Conservation (phyloP, 2,113 vertebrate species). For the Psittacus erithacus region DNA sequence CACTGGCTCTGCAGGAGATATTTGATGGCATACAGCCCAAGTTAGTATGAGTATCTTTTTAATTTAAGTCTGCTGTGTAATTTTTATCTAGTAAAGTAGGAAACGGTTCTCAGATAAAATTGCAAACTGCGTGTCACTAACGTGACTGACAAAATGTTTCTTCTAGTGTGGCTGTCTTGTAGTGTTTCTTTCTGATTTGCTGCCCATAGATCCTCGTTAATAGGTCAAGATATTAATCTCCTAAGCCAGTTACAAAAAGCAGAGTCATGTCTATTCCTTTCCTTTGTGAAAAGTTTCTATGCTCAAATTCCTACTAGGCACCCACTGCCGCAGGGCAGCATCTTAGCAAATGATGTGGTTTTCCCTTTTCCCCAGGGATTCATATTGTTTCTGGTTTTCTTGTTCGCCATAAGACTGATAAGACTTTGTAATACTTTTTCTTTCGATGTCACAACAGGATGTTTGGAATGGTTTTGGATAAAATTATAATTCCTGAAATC, state of each 20-base stretch:
- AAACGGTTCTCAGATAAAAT: background rate
- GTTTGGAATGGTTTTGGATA: constrained; percentile 99
- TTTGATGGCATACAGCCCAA: constrained; percentile 98
- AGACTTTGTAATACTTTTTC: background rate
- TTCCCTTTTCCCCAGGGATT: background rate
- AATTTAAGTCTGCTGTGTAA: background rate
- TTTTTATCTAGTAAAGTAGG: background rate
- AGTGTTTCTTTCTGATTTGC: background rate
- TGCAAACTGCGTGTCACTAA: background rate
- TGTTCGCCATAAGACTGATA: background rate
- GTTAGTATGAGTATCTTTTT: constrained; percentile 77
- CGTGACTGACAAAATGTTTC: background rate
- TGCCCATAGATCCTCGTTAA: background rate
- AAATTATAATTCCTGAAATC: constrained; percentile 97
- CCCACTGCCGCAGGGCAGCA: background rate
- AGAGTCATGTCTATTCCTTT: background rate
- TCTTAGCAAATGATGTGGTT: background rate
- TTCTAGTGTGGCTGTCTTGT: background rate
- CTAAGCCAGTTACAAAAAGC: background rate
- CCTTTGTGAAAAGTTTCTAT: background rate
- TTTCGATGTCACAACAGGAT: constrained; percentile 79
- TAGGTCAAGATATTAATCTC: background rate
- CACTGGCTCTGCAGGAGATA: constrained; percentile 94
- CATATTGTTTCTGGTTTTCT: background rate
- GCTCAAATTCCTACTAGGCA: background rate